phyloP scores from a whole-genome alignment of 2,888 invertebrate species.

The Scaptomyza parva region DNA sequence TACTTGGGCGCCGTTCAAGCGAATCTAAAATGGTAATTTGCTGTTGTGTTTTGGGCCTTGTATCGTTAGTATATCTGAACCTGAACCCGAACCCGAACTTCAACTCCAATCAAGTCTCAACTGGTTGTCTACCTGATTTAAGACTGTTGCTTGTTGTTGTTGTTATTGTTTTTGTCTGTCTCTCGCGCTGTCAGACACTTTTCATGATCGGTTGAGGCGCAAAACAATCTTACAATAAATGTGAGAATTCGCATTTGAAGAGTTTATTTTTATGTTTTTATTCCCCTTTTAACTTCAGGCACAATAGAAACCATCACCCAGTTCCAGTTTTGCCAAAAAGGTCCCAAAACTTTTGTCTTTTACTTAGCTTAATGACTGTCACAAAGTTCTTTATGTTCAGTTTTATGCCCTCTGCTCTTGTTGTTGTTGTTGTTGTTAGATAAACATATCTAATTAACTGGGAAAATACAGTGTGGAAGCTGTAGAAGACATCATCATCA shows the following conservation, averaged over 20 bases:
- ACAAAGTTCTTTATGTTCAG: conserved; percentile 39
- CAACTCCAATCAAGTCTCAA: conserved; percentile 26
- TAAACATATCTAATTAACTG: conserved; percentile 55
- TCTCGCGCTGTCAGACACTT: conserved; percentile 40
- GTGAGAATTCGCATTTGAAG: conserved; percentile 56
- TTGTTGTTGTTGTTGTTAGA: too few species aligned
- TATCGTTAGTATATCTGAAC: conserved; percentile 47
- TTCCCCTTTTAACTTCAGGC: conserved; percentile 8
- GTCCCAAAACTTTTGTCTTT: conserved; percentile 4
- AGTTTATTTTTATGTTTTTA: conserved; percentile 15
- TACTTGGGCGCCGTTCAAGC: conserved; percentile 65
- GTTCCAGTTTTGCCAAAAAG: too few species aligned
- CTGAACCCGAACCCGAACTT: conserved; percentile 24
- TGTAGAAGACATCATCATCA: conserved; percentile 33
- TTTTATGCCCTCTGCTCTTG: conserved; percentile 32
- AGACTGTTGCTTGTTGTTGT: conserved; percentile 22
- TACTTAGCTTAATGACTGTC: conserved; percentile 32
- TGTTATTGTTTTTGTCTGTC: not conserved
- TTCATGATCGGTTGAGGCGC: conserved; percentile 57
- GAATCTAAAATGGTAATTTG: conserved; percentile 71
- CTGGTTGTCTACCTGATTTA: conserved; percentile 48
- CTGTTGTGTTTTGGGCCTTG: conserved; percentile 46
- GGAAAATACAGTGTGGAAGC: too few species aligned
- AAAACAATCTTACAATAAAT: conserved; percentile 69
- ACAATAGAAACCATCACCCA: too few species aligned